Evolutionary conservation across 2,797 vertebrate genomes (phyloP).

Genomic region (Sylvilagus floridanus): DNA sequence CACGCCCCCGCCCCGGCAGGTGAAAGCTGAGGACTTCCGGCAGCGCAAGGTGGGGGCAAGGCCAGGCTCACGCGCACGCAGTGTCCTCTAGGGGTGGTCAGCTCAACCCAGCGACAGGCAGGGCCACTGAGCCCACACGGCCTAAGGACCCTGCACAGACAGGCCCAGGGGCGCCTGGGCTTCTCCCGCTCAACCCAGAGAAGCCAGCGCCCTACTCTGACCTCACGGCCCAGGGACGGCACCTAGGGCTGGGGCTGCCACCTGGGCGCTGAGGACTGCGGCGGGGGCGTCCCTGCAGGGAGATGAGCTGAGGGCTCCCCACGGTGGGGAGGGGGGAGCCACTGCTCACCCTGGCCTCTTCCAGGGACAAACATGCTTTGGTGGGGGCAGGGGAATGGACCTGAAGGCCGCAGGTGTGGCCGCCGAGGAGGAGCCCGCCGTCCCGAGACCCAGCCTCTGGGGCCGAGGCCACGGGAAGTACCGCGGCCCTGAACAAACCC

Average conservation of each 20-base stretch:
- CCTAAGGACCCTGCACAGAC: background rate
- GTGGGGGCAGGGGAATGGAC: background rate
- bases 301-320: background rate
- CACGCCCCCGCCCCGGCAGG: background rate
- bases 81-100: background rate
- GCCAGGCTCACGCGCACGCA: background rate
- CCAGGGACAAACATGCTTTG: background rate
- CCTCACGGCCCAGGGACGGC: background rate
- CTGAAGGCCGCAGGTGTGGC: background rate
- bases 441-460: background rate
- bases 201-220: background rate
- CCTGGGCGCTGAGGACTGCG: no score
- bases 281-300: no score
- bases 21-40: background rate
- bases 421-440: background rate
- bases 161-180: background rate
- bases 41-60: background rate
- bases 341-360: no score
- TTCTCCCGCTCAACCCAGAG: background rate
- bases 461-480: background rate
- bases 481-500: accelerated
- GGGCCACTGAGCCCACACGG: background rate
- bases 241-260: background rate
- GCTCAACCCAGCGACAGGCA: background rate
- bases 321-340: accelerated